Evolutionary conservation across 1,140 invertebrate species (phyloP).

Genomic region (Ylistrum balloti): DNA sequence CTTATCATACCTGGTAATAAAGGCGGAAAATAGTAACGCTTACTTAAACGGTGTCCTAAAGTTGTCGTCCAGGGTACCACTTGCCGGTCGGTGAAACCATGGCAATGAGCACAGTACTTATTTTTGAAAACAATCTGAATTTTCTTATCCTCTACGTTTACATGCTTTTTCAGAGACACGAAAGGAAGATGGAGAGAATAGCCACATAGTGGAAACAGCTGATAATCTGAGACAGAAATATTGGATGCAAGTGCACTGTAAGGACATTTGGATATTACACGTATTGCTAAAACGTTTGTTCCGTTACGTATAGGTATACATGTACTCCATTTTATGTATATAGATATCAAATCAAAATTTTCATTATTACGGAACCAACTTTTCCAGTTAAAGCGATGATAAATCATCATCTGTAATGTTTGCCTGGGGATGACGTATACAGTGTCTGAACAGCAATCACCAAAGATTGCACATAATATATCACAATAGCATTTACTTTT

Average conservation of each 20-base stretch:
- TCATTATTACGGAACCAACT: neutral
- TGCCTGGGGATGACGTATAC: neutral
- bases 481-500: neutral
- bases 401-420: neutral
- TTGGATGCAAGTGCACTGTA: neutral
- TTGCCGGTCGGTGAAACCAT: neutral
- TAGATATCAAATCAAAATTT: neutral
- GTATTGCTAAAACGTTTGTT: neutral
- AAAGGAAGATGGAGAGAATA: neutral
- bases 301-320: neutral
- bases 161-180: neutral
- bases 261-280: neutral
- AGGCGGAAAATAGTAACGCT: neutral
- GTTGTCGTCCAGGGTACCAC: neutral
- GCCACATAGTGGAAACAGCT: neutral
- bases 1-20: neutral
- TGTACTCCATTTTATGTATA: neutral
- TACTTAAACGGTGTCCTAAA: neutral
- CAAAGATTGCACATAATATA: neutral
- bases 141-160: neutral
- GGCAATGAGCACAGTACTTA: constrained; percentile 4
- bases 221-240: neutral
- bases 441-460: neutral
- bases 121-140: neutral
- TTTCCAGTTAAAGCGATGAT: neutral